A percentile compares a stretch with the other conserved stretches of the same genome.
Evolutionary conservation across 2,888 invertebrate species (phyloP).

Genomic region (Pandemis cinnamomeana): DNA sequence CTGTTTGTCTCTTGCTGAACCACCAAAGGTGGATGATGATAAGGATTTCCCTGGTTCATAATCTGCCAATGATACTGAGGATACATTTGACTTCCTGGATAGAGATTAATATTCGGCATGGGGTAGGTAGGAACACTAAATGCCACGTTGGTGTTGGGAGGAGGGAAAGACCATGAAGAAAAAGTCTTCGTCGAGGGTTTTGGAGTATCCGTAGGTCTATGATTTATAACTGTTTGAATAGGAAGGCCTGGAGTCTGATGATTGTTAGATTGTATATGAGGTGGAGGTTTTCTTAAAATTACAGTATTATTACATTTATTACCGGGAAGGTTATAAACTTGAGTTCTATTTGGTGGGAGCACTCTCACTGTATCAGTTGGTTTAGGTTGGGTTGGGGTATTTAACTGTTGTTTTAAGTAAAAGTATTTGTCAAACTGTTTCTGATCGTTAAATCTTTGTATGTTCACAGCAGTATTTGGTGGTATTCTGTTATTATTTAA

Average conservation of each 20-base stretch:
- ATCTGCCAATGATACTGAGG: background rate
- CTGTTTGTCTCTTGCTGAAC: background rate
- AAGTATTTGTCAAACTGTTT: background rate
- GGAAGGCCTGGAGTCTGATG: background rate
- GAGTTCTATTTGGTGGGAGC: background rate
- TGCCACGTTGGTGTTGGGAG: constrained; percentile 8
- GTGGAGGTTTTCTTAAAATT: constrained; percentile 14
- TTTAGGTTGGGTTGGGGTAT: background rate
- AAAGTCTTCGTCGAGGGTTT: background rate
- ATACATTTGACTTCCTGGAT: background rate
- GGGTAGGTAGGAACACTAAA: background rate
- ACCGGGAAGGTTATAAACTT: constrained; percentile 13
- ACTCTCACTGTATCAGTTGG: background rate
- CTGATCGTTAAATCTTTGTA: background rate
- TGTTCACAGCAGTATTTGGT: background rate
- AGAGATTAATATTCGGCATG: background rate
- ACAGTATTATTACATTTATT: constrained; percentile 20
- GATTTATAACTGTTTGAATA: constrained; percentile 21
- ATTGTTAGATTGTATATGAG: background rate
- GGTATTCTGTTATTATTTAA: background rate
- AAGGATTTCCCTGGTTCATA: background rate
- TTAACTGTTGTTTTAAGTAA: background rate
- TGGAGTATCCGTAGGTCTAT: background rate
- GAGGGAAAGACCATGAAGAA: background rate
- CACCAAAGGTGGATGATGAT: background rate